A percentile compares a stretch with the other conserved stretches of the same genome.
phyloP scores from a whole-genome alignment of 64 coral and sea anemone genomes.

The Actinia equina region DNA sequence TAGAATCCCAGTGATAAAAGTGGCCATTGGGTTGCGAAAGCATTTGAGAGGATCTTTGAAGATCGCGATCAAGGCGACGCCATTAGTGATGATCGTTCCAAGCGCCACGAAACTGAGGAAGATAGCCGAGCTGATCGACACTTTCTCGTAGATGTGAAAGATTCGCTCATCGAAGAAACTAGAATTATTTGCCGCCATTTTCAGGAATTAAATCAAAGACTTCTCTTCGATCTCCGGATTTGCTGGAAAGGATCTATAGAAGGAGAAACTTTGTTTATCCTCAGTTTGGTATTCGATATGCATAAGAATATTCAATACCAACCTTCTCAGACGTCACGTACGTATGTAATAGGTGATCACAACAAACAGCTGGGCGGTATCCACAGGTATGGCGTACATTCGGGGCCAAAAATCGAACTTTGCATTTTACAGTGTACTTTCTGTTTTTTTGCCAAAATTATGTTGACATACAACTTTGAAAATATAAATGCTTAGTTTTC shows the following conservation, averaged over 20 bases:
- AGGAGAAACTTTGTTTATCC: not conserved
- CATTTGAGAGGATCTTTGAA: slow-evolving; percentile 84
- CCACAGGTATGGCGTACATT: no score
- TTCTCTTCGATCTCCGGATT: not conserved
- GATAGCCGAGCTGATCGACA: not conserved
- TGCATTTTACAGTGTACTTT: no score
- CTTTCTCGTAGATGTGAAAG: not conserved
- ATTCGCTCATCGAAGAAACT: not conserved
- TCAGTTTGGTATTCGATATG: not conserved
- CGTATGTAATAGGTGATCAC: no score
- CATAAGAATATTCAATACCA: not conserved
- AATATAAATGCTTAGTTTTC: no score
- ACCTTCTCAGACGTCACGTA: not conserved
- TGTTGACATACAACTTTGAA: no score
- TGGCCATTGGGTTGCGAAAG: slow-evolving; percentile 42
- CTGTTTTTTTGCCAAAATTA: no score
- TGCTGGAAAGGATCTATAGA: not conserved
- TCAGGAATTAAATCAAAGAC: not conserved
- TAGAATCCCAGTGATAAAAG: slow-evolving; percentile 44
- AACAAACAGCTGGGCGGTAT: no score
- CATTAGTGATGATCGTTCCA: slow-evolving; percentile 48
- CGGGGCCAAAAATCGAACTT: no score
- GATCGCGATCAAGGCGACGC: slow-evolving; percentile 47
- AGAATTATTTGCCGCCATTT: not conserved
- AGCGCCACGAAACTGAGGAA: slow-evolving; percentile 21